Evolutionary conservation across 2,888 invertebrate species (phyloP), one percentile per base, ranked within the genome.

Genomic region (Agrochola macilenta): DNA sequence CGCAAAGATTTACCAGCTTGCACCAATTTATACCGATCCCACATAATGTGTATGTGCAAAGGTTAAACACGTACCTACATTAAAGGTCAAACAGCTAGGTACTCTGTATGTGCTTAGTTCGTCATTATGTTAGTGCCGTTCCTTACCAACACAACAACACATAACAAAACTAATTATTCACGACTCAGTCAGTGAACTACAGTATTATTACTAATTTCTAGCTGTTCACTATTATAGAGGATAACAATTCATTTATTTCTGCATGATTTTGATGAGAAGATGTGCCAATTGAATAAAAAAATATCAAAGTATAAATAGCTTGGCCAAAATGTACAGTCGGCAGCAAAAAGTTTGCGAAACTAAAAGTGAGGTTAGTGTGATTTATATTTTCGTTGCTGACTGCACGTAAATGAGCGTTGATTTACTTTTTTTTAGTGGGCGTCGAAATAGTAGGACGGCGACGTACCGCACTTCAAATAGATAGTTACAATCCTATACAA

Each of bases 151-250:
- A 69, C n/a, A 68, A 30, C 30, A 30, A 30, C 30, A 30, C 30
- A 30, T 30, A 30, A 30, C 30, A 30, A 1, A 30, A 30, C 30
- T 30, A 71, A 54, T 60, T 66, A 57, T 66, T 82, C 74, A 74
- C 78, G 64, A 75, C 65, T 84, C 81, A 3, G 82, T 84, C 81
- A 3, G 82, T 81, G 77, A 80, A 61, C 83, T 80, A 85, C 69
- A 78, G 69, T 75, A 81, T 84, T 86, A 73, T 76, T 83, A 87
- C 83, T 73, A 78, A 81, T 70, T 74, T 88, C 90, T 90, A 91
- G 90, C 91, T 83, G 87, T 84, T 85, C 65, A 89, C 90, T 90
- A 89, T 87, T 90, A 89, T 87, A 66, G 82, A 83, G 64, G 49
- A 81, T 83, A 85, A 87, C 74, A 81, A 79, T 78, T 60, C 17